Evolutionary conservation across 2,888 invertebrate genomes (phyloP), one percentile per base, ranked within the genome.

Genomic region (Leptothorax acervorum): DNA sequence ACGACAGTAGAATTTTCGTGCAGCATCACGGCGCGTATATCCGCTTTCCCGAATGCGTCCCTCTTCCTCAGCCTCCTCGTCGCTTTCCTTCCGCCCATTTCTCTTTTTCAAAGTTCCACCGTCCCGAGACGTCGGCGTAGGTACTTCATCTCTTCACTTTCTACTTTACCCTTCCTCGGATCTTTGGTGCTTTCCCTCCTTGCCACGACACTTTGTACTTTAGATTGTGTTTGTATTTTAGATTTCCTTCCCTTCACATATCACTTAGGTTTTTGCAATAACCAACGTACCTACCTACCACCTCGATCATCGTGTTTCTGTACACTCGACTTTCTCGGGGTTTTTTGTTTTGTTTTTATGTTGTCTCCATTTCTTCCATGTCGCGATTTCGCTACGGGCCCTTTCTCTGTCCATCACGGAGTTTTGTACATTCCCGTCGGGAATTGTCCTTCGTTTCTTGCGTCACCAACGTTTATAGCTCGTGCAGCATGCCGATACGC

Each of bases 111-210:
- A 81, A 60, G 73, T 81, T 81, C 39, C 18, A 39, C 42, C 45
- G 45, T 79, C 70, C 45, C 73, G 31, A 71, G 79, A 79, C 45
- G 39, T 71, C 48, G 60, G 18, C 45, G 48, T 23, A 23, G 23
- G 23, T 68, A 68, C 82, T 66, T 82, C 63, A 78, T 82, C 57
- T 31, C 81, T 81, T 75, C 79, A 66, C 79, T 82, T 78, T 82
- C 81, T 82, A 81, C 79, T 82, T 82, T 65, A 63, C 79, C 15
- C 79, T 73, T 79, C 48, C 60, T 62, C n/a, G 45, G 42, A 9
- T 48, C 75, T 23, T 65, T 35, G 9, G 23, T 15, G 45, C 45
- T 74, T 31, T 45, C 66, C 6, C 66, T 57, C 39, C 51, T 28
- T 28, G 31, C 28, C 57, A 18, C 23, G n/a, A 12, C 51, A 51